Evolutionary conservation across 2,113 vertebrate genomes (phyloP), one percentile per base, ranked within the genome.

Genomic region (Micronycteris hirsuta): DNA sequence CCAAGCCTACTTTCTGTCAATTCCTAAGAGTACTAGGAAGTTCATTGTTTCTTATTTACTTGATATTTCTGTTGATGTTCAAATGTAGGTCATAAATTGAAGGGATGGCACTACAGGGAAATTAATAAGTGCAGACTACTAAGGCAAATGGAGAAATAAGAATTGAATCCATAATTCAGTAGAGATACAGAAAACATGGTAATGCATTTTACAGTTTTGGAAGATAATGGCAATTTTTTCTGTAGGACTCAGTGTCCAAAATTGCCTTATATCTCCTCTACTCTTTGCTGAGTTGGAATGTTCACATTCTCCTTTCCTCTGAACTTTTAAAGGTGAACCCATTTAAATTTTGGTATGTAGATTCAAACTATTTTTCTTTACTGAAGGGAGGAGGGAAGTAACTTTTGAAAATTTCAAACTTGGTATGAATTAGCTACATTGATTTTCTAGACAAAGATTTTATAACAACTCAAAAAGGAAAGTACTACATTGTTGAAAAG

Each of bases 31-130:
- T 33, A 17, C 2, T 77, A 71, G 4, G 15, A 86, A 83, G 2
- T 87, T 92, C 8, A 58, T 26, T 56, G 4, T 83, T 86, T 86
- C 47, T 22, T 70, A n/a, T 78, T 83, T 63, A 81, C 31, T 91
- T 56, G 52, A 52, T 74, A 65, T 82, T 96, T 77, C 92, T 96
- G 20, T 68, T 89, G 71, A 31, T 93, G 14, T 93, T 92, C 73
- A 86, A 86, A 93, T 94, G 31, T 26, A 77, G 4, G 31, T 83
- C 22, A 82, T 83, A 68, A 89, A 83, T 52, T 52, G 54, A 49
- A 85, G 28, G 17, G 20, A 78, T 49, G 8, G 3, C 41, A 85
- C 4, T 52, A 56, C 9, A 65, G 41, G 52, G 61, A 86, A 77
- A 89, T 89, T 76, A 81, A 14, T 76, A 88, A 76, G 17, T 90